These are phyloP conservation scores for Neomorphus geoffroyi DNA, from an alignment of 2,797 vertebrate genomes.

Conservation along the genomic window DNA sequence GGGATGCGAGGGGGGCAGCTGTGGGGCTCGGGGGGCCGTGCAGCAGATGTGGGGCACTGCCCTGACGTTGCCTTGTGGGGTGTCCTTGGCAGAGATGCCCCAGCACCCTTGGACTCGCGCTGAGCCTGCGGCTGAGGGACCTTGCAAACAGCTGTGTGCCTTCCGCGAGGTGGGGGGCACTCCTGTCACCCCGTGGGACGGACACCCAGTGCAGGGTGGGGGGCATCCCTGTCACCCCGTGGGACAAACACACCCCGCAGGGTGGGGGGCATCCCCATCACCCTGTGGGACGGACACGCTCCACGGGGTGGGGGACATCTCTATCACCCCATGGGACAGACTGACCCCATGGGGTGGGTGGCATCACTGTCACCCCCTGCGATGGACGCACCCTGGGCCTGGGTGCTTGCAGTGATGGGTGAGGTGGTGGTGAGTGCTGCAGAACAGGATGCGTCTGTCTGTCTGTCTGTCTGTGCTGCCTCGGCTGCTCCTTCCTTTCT, in stretches of 20 bases:
- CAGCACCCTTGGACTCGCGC: background rate
- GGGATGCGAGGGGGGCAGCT: background rate
- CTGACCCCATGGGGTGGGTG: too few relatives aligned
- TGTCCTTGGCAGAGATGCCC: rapidly evolving
- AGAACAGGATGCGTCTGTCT: background rate
- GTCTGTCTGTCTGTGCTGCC: background rate
- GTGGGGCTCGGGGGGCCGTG: background rate
- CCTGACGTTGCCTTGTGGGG: background rate
- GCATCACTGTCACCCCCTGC: too few relatives aligned
- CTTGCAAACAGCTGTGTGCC: background rate
- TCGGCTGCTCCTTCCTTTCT: background rate
- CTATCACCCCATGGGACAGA: too few relatives aligned
- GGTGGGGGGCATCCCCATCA: too few relatives aligned
- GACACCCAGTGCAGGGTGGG: background rate
- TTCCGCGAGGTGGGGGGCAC: background rate
- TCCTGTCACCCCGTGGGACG: rapidly evolving
- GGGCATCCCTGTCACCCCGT: rapidly evolving
- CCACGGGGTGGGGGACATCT: background rate
- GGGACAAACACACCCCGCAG: background rate
- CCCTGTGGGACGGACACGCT: too few relatives aligned
- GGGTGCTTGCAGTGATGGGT: rapidly evolving
- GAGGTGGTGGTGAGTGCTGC: background rate
- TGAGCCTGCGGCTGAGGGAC: background rate
- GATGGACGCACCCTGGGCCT: rapidly evolving
- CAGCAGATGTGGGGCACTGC: background rate